These are phyloP conservation scores for Tangara arthus DNA, from an alignment of 2,797 vertebrate species.

Conservation along the genomic window DNA sequence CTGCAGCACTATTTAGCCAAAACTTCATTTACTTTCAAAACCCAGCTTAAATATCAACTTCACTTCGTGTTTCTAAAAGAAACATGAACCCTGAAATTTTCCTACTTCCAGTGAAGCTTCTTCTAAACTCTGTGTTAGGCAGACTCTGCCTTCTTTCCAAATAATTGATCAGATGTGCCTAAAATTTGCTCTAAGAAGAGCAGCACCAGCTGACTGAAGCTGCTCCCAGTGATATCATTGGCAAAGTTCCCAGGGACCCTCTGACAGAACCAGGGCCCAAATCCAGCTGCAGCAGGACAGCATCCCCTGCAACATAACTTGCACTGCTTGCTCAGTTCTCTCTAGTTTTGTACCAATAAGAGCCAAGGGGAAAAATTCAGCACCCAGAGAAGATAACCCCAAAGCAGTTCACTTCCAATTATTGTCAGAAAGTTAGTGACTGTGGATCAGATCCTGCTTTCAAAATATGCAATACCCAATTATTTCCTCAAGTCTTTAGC, in stretches of 20 bases:
- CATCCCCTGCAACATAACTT: neutral
- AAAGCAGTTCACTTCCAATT: neutral
- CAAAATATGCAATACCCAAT: neutral
- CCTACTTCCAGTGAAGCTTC: neutral
- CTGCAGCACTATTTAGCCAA: slow-evolving; percentile 6
- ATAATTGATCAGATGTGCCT: neutral
- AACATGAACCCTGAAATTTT: neutral
- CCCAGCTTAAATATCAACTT: neutral
- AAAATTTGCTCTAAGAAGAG: neutral
- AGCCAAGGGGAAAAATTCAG: neutral
- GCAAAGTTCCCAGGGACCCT: neutral
- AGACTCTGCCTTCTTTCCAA: neutral
- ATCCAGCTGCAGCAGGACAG: neutral
- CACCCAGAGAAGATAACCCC: neutral
- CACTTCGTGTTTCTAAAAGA: slow-evolving; percentile 3
- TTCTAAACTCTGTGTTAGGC: neutral
- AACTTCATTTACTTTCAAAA: slow-evolving; percentile 21
- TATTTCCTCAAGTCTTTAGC: neutral
- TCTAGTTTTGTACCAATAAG: neutral
- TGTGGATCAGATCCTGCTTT: neutral
- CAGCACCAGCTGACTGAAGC: neutral
- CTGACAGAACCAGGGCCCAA: neutral
- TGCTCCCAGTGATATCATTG: neutral
- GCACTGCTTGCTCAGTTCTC: neutral
- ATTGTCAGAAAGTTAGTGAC: neutral